Percentiles rank a stretch among this genome's conserved stretches.
These are phyloP conservation scores for Trichechus manatus DNA, from an alignment of 2,113 vertebrate genomes.

Conservation along the genomic window DNA sequence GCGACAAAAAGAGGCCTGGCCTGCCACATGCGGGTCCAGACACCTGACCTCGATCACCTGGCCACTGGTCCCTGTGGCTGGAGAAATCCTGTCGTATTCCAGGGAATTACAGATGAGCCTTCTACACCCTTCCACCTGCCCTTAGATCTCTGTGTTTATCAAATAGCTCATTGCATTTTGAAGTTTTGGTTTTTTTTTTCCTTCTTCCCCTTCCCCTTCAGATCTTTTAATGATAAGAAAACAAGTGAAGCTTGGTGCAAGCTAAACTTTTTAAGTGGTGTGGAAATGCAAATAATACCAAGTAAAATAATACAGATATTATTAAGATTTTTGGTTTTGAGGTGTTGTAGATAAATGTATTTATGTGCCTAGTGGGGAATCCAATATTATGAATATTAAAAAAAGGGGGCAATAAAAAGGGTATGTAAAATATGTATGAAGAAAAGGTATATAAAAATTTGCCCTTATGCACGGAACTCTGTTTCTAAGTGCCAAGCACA, in stretches of 20 bases:
- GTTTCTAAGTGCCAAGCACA: slow-evolving; percentile 98
- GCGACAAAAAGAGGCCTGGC: slow-evolving; percentile 51
- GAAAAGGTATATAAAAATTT: slow-evolving; percentile 92
- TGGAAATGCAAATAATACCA: slow-evolving; percentile 91
- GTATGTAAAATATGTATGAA: slow-evolving; percentile 93
- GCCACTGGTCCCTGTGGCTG: slow-evolving; percentile 63
- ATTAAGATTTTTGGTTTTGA: slow-evolving; percentile 94
- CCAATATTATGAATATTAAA: slow-evolving; percentile 93
- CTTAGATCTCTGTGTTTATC: slow-evolving; percentile 77
- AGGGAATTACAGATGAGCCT: slow-evolving; percentile 70
- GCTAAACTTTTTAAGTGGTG: slow-evolving; percentile 93
- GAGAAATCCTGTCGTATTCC: slow-evolving; percentile 74
- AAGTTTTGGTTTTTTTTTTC: slow-evolving; percentile 70
- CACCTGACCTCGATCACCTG: background rate
- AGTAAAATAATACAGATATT: slow-evolving; percentile 92
- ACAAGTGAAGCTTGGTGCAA: slow-evolving; percentile 89
- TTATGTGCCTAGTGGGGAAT: slow-evolving; percentile 94
- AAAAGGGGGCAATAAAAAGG: slow-evolving; percentile 89
- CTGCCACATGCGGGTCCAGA: background rate
- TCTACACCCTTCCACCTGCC: slow-evolving; percentile 66
- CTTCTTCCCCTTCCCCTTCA: slow-evolving; percentile 74
- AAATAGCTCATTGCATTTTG: slow-evolving; percentile 86
- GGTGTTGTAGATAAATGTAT: slow-evolving; percentile 98
- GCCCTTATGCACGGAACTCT: slow-evolving; percentile 93
- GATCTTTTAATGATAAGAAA: slow-evolving; percentile 86